Evolutionary conservation across 2,888 invertebrate species (phyloP), one percentile per base, ranked within the genome.

Genomic region (Biston betularia): DNA sequence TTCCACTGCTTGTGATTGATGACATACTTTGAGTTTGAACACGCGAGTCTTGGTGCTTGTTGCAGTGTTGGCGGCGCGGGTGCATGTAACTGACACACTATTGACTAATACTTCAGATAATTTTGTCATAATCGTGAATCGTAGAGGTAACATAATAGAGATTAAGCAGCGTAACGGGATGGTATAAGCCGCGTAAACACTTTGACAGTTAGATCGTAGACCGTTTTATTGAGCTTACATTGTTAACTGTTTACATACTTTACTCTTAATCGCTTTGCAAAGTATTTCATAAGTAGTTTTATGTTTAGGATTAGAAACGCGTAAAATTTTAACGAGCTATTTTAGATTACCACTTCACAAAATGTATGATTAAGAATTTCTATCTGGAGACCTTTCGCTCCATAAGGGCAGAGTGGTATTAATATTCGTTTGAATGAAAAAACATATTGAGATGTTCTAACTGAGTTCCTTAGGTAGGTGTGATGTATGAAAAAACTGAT

Each of bases 71-170:
- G 50, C 14, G 49, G 48, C 49, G 48, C 55, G 35, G 8, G 55
- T 14, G 50, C 55, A 38, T 62, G 24, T 70, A 73, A 35, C 44
- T 58, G 59, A 59, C 62, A 68, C 58, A 65, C 59, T 60, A 67
- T 62, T 59, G 50, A 53, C 60, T 66, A 56, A 45, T 60, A 68
- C 70, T 70, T 63, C 48, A 58, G 55, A 63, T 77, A 79, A 81
- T 82, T 82, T 79, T 78, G 75, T 76, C 75, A 76, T 81, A 79
- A 80, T 76, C 80, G 75, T 79, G 76, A 79, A 80, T 79, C 73
- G 75, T 73, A 72, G 75, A 74, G 73, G 69, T 66, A 69, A 68
- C 72, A 68, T 72, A 72, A 74, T 74, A 58, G 57, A 57, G 72
- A 75, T 72, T 73, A 72, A 68, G 68, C 60, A 61, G 69, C 59